Base-by-base conservation (phyloP, 1,140 invertebrate genomes). In the Drosophila rhopaloa region DNA sequence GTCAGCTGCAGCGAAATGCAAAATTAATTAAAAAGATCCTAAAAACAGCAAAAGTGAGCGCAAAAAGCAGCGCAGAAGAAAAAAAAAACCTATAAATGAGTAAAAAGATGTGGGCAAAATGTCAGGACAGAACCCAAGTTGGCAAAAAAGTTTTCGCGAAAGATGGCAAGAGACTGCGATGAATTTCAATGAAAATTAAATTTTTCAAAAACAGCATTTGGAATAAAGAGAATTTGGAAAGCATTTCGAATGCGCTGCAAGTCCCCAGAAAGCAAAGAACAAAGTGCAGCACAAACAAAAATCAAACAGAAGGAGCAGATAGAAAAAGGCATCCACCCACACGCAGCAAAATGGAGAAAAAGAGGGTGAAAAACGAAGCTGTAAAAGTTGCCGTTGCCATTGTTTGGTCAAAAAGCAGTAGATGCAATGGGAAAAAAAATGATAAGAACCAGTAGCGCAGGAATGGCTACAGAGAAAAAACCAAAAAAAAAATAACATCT, bases 111-210 rank as follows among this genome's bases (percentile, higher is more conserved):
- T 38, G 44, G 35, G 14, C 24, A 6, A 62, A 44, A 72, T 71
- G 66, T 50, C 50, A 32, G 54, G 54, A 51, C 32, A 43, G 32
- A 48, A 44, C 55, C 24, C 27, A 50, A 65, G 59, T 70, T 57
- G 44, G 44, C 47, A 41, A 82, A 75, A 79, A 83, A 74, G 63
- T 77, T 77, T 61, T 44, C 29, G n/a, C 35, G 53, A 13, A 35
- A 13, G 19, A 44, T 6, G 44, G 13, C n/a, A 38, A 41, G 35
- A 62, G 72, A 73, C 72, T 61, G 79, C 82, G 60, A 71, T 83
- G 84, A 79, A 88, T 88, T 89, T 89, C 76, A 88, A 88, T 89
- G 84, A 61, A 88, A 89, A 83, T 89, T 89, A 70, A 86, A 83
- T 86, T 88, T 86, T 86, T 82, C 44, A 68, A 76, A 79, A 86